Base-by-base conservation (phyloP, 2,113 vertebrate species). In the Marmota monax region DNA sequence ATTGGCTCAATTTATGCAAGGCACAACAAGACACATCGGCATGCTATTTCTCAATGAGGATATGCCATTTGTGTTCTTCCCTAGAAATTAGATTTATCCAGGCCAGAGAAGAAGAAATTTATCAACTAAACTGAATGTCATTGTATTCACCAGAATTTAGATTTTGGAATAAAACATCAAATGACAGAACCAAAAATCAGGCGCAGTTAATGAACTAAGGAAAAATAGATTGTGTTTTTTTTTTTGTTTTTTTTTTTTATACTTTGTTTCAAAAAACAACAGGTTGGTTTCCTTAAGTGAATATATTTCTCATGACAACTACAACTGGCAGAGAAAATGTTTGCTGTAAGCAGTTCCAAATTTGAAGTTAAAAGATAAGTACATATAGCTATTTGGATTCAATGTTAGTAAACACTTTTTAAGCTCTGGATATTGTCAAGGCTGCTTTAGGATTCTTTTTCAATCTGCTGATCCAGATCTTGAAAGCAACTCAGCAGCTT, bases 241-340 rank as follows among this genome's bases (percentile, higher is more conserved):
- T 74, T 45, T 45, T 45, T 45, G n/a, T 77, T 23, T 22, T 70
- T 96, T 86, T 25, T 90, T 94, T 74, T 45, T 45, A 84, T 20
- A 94, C n/a, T 88, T 94, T 76, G 79, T 7, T 80, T 87, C 56
- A 74, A 42, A 94, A 80, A 84, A 96, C 5, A 90, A 92, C 67
- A 92, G 51, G 79, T 89, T 94, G 45, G 4, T 82, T 86, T 93
- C 58, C n/a, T 48, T 88, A 93, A 96, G 32, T 42, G 45, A 84
- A 17, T 72, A 20, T 88, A 72, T 67, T 76, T 84, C n/a, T 83
- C 27, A 67, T 94, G 34, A 94, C 61, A 84, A 16, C 2, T 61
- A 85, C 39, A 11, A 90, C n/a, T 78, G 92, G 56, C 18, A 85
- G 45, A 77, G 48, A 90, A 92, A 88, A 63, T 37, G 56, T 93